Evolutionary conservation across 2,113 vertebrate species (phyloP), one percentile per base, ranked within the genome.

Genomic region (Caracal caracal): DNA sequence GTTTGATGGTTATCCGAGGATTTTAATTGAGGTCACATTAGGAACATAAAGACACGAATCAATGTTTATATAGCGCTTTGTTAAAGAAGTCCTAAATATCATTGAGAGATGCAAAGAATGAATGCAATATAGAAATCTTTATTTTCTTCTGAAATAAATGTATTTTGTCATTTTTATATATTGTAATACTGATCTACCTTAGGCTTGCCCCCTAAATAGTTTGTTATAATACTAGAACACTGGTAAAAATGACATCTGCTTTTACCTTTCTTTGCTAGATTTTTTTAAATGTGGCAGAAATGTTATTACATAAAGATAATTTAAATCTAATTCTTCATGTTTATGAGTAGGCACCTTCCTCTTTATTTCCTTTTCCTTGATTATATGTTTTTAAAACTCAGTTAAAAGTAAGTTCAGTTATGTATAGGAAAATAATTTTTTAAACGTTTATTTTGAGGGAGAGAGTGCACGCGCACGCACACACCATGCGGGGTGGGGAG

Each of bases 61-160:
- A 78, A 0, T 96, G 17, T 79, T 66, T 66, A 68, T 51, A 6
- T 6, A 59, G 83, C 19, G 26, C 19, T 94, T 85, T 93, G n/a
- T 92, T 92, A 89, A 83, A 81, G 79, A 96, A 85, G 22, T 70
- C 12, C 66, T 80, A 30, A 91, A 88, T 30, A 95, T 93, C 47
- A 79, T 47, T 93, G 93, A 91, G 56, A 92, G 87, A 33, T 33
- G 88, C 61, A 63, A 92, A 65, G 63, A 70, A 84, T 87, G 53
- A 93, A 30, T 94, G 83, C 82, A 26, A 79, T 83, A 20, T n/a
- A 73, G 75, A 86, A 68, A 28, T 87, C 37, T 43, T 78, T 51
- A 68, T 96, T 83, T 90, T 91, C 66, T 78, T 87, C 28, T 61
- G 70, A 92, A 83, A 61, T 70, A 80, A 87, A 76, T 68, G 79